Conservation (phyloP, 1,140 invertebrate genomes). For the Hylaeus volcanicus region DNA sequence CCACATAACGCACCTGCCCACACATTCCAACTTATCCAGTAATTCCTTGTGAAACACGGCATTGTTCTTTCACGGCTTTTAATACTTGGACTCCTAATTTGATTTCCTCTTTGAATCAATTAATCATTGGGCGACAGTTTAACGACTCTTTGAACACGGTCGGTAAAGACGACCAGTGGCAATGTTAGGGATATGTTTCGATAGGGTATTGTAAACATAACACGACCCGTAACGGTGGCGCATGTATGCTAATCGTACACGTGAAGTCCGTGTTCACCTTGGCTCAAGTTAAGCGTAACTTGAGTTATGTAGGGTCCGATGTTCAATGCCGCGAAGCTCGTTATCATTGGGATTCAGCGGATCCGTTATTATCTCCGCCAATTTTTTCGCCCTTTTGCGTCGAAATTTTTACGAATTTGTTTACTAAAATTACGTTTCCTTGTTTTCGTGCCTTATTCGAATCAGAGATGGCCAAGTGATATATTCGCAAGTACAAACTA, state of each 20-base stretch:
- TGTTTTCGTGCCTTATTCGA: too few species aligned
- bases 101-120: too few species aligned
- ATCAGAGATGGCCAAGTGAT: too few species aligned
- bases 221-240: too few species aligned
- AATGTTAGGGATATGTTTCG: constrained; percentile 7
- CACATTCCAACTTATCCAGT: too few species aligned
- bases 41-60: too few species aligned
- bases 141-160: background rate
- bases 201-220: constrained; percentile 13
- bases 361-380: background rate
- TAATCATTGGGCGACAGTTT: background rate
- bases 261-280: constrained; percentile 22
- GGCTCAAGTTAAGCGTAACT: constrained; percentile 46
- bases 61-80: too few species aligned
- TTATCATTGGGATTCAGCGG: constrained; percentile 15
- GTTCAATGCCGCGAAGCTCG: constrained; percentile 55
- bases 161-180: background rate
- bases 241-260: background rate
- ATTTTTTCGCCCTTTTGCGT: background rate
- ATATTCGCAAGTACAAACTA: too few species aligned
- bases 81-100: too few species aligned
- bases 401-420: too few species aligned
- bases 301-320: constrained; percentile 43
- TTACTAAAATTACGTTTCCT: too few species aligned
- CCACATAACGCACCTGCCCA: too few species aligned